These are phyloP conservation scores for Drosophila yooni DNA, from an alignment of 2,888 invertebrate species.

Conservation along the genomic window DNA sequence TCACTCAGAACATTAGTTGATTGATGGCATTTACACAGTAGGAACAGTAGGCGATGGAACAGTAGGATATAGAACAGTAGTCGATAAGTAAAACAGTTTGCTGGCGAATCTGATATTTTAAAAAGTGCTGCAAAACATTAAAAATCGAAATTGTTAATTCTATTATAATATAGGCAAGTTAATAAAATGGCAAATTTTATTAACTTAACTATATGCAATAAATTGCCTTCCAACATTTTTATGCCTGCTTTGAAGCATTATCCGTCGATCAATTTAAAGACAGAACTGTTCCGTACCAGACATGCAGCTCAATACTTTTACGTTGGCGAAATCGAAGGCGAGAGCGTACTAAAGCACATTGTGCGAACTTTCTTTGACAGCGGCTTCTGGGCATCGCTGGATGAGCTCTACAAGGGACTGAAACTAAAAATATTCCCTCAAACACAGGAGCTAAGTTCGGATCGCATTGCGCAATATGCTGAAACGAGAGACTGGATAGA, in stretches of 20 bases:
- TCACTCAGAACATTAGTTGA: slow-evolving; percentile 18
- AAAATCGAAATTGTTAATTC: neutral
- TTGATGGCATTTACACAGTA: slow-evolving; percentile 33
- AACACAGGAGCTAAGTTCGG: slow-evolving; percentile 84
- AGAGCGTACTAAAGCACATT: slow-evolving; percentile 90
- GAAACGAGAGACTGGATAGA: slow-evolving; percentile 87
- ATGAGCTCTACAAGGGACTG: slow-evolving; percentile 86
- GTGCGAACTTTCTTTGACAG: slow-evolving; percentile 91
- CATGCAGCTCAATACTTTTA: slow-evolving; percentile 60
- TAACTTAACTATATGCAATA: slow-evolving; percentile 34
- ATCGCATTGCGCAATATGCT: slow-evolving; percentile 85
- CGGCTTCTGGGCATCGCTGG: slow-evolving; percentile 89
- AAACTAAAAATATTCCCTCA: slow-evolving; percentile 87
- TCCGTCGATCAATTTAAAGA: slow-evolving; percentile 89
- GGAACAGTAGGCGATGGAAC: too few species aligned
- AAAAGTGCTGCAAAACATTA: neutral
- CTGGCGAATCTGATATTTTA: neutral
- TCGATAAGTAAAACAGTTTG: neutral
- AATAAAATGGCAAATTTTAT: slow-evolving; percentile 59
- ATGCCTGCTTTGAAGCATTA: slow-evolving; percentile 87
- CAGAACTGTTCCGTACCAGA: slow-evolving; percentile 87
- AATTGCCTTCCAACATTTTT: slow-evolving; percentile 10
- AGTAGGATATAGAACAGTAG: neutral
- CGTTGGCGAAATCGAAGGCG: slow-evolving; percentile 85
- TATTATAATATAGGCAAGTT: neutral